Evolutionary conservation across 2,888 invertebrate genomes (phyloP), one percentile per base, ranked within the genome.

Genomic region (Orthosia incerta): DNA sequence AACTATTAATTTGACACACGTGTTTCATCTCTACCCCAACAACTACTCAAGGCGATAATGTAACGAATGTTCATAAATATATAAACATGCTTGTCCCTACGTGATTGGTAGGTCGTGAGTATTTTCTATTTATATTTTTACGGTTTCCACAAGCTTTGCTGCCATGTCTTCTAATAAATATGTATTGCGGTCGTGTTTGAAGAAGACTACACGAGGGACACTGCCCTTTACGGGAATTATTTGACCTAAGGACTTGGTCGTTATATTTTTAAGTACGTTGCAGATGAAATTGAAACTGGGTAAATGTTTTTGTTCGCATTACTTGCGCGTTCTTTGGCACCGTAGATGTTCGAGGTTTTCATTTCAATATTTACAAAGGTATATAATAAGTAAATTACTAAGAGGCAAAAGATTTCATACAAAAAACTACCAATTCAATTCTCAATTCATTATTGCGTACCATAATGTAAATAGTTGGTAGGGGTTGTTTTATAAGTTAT

Each of bases 131-230:
- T 82, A 79, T 79, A 68, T 71, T 79, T 81, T 70, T 82, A 65
- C 71, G 46, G 46, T 71, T 68, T 78, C 55, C 74, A 62, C 50
- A 48, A 66, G 48, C 55, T 66, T 80, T 72, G 65, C 55, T 50
- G 46, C 64, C 51, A 68, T 80, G 61, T 69, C 13, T 20, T 55
- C 64, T 81, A 71, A 81, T 81, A 81, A 81, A 81, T 81, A 81
- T 81, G 80, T 79, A 81, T 82, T 48, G 51, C 79, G 79, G 74
- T 66, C 74, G 68, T 74, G 68, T 81, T 82, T 71, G 64, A 56
- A 62, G 45, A 67, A 68, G 70, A 79, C 60, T 45, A 66, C 57
- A 66, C 57, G 16, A 51, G 67, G 70, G 75, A 79, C 64, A 71
- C 51, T 82, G 74, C 60, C 68, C 79, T 81, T 74, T 66, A 39